Evolutionary conservation across 2,113 vertebrate species (phyloP).

Genomic region (Brachypodius melanocephalos): DNA sequence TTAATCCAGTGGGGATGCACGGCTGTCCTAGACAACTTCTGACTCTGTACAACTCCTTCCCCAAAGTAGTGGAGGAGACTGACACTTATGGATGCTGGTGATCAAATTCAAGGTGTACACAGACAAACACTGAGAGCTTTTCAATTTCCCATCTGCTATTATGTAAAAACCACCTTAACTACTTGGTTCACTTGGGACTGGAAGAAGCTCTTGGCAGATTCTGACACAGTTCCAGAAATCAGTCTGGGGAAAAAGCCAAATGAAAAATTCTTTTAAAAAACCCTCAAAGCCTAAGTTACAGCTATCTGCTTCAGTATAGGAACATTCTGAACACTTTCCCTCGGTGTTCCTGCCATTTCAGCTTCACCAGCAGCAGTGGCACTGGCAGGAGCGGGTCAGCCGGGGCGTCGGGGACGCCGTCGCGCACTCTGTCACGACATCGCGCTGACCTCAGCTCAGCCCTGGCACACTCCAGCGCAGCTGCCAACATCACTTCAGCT

Average conservation of each 20-base stretch:
- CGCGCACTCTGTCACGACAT: rapidly evolving
- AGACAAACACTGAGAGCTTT: not conserved
- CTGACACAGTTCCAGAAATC: not conserved
- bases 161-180: not conserved
- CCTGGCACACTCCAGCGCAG: rapidly evolving
- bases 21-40: not conserved
- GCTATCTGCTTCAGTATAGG: not conserved
- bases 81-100: not conserved
- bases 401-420: rapidly evolving
- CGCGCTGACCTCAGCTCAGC: not conserved
- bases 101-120: not conserved
- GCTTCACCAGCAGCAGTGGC: not conserved
- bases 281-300: not conserved
- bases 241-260: not conserved
- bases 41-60: not conserved
- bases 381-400: not conserved
- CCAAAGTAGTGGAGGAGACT: not conserved
- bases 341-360: not conserved
- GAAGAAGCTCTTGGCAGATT: not conserved
- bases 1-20: not conserved
- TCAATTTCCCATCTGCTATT: not conserved
- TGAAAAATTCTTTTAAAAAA: not conserved
- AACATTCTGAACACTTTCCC: not conserved
- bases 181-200: not conserved
- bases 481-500: not conserved